Percentiles rank a stretch among this genome's conserved stretches.
Conservation (phyloP, 2,113 vertebrate species). For the Castor canadensis region DNA sequence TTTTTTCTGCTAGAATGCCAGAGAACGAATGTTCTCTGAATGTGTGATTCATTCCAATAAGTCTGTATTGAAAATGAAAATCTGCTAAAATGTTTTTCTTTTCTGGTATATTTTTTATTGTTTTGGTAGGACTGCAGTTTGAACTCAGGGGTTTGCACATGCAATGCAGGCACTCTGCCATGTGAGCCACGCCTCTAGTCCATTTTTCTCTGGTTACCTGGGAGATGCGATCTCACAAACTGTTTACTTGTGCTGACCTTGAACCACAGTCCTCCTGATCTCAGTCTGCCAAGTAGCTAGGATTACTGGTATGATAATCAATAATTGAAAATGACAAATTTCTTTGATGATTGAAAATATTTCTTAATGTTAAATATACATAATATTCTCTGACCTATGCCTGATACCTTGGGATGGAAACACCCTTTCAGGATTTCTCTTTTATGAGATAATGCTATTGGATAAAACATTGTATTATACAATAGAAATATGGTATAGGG, state of each 20-base stretch:
- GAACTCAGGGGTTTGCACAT: too few relatives aligned
- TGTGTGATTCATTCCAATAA: not conserved
- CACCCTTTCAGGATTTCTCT: not conserved
- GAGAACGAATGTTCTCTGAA: not conserved
- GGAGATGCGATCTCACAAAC: too few relatives aligned
- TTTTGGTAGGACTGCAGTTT: too few relatives aligned
- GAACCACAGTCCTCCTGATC: too few relatives aligned
- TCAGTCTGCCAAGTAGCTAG: too few relatives aligned
- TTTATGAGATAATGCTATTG: not conserved
- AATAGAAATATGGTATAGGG: not conserved
- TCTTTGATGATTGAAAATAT: slow-evolving; percentile 16
- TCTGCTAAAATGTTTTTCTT: not conserved
- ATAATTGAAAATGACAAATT: too few relatives aligned
- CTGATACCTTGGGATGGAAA: not conserved
- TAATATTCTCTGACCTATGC: not conserved
- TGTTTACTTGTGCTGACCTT: too few relatives aligned
- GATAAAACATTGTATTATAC: not conserved
- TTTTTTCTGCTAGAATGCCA: not conserved
- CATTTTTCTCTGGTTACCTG: too few relatives aligned
- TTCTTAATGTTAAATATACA: slow-evolving; percentile 20
- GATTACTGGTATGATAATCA: too few relatives aligned
- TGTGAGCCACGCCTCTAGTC: too few relatives aligned
- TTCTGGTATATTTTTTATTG: not conserved
- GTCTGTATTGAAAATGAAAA: not conserved
- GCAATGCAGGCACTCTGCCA: too few relatives aligned